Conservation (phyloP, 2,888 invertebrate genomes). For the Odontomyia ornata region DNA sequence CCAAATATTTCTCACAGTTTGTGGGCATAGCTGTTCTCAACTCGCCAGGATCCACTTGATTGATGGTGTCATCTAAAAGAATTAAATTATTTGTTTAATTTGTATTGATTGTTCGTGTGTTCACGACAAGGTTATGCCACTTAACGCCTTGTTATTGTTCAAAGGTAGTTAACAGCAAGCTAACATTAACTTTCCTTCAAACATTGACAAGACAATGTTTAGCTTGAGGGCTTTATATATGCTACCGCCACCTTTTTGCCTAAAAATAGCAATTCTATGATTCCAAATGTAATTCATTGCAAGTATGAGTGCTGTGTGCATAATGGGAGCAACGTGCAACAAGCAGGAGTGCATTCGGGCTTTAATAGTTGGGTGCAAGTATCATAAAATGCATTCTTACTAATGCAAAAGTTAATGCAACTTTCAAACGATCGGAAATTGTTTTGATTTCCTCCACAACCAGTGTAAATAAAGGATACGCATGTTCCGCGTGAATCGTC, state of each 20-base stretch:
- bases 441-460: conserved; percentile 89
- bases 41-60: conserved; percentile 30
- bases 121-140: too few species aligned
- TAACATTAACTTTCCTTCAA: too few species aligned
- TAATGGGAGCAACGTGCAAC: conserved; percentile 25
- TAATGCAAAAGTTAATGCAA: conserved; percentile 72
- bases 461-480: conserved; percentile 81
- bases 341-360: conserved; percentile 50
- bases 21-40: conserved; percentile 57
- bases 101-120: too few species aligned
- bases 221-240: too few species aligned
- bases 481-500: conserved; percentile 75
- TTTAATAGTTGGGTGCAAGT: conserved; percentile 54
- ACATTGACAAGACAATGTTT: too few species aligned
- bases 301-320: conserved; percentile 14
- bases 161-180: too few species aligned
- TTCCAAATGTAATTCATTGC: neutral
- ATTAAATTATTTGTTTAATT: neutral
- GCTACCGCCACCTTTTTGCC: too few species aligned
- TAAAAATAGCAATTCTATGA: too few species aligned
- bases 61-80: conserved; percentile 2
- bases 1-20: conserved; percentile 68
- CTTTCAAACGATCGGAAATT: conserved; percentile 79
- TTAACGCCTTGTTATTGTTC: too few species aligned
- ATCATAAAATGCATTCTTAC: conserved; percentile 56